Conservation (phyloP, 2,797 vertebrate genomes). For the Acipenser oxyrinchus region DNA sequence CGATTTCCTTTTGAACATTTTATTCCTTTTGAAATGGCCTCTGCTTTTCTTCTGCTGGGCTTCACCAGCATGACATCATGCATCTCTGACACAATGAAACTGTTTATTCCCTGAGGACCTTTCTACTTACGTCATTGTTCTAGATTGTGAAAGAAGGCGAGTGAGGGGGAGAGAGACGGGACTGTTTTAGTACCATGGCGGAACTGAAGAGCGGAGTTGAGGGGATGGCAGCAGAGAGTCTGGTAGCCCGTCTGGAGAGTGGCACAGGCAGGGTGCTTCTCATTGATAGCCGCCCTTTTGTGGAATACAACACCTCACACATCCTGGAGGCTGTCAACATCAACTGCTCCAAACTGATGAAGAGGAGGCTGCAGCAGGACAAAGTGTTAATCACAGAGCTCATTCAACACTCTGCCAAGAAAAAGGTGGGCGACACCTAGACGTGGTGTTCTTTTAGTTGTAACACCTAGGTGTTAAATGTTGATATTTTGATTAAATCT, state of each 20-base stretch:
- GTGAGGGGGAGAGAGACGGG: conserved; percentile 32
- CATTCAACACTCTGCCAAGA: conserved; percentile 86
- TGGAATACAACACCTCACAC: conserved; percentile 87
- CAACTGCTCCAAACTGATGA: conserved; percentile 97
- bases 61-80: conserved; percentile 73
- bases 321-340: conserved; percentile 90
- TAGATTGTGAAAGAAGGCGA: conserved; percentile 46
- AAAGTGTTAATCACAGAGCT: conserved; percentile 87
- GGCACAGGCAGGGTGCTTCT: conserved; percentile 77
- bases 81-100: conserved; percentile 60
- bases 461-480: too few relatives aligned
- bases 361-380: conserved; percentile 89
- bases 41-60: conserved; percentile 56
- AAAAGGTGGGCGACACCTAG: conserved; percentile 60
- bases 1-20: conserved; percentile 42
- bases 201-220: conserved; percentile 50
- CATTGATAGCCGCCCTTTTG: conserved; percentile 89
- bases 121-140: conserved; percentile 57
- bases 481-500: too few relatives aligned
- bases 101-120: conserved; percentile 71
- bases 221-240: conserved; percentile 65
- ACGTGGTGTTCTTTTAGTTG: too few relatives aligned
- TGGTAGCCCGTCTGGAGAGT: conserved; percentile 85
- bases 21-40: conserved; percentile 51
- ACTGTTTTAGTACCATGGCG: conserved; percentile 54